Evolutionary conservation across 92 coral and sea anemone species (phyloP), one percentile per base, ranked within the genome.

Genomic region (Porites lobata): DNA sequence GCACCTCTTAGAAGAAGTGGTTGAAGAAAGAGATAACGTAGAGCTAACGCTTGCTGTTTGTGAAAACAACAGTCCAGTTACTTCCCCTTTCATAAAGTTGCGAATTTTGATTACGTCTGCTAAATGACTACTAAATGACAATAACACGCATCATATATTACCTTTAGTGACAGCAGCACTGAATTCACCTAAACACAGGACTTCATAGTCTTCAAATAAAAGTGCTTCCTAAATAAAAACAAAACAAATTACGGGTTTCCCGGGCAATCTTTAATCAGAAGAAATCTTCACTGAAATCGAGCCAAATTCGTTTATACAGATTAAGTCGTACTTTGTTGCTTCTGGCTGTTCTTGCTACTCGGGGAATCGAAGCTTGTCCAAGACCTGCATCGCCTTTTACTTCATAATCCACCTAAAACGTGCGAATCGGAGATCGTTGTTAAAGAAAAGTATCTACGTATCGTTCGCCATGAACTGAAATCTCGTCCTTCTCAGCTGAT

Each of bases 311-410:
- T 38, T 38, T 38, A 4, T 38, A 38, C 6, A 38, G 47, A 38
- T 20, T 53, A 32, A 26, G 43, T 11, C 80, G 14, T 69, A 95
- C 98, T 92, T 85, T 75, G 21, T 65, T 89, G 58, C 76, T 88
- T 72, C 91, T 88, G 47, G 93, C 94, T 67, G 20, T 72, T 64
- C 98, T 88, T 17, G 98, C 96, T 15, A 88, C 56, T 62, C 85
- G 85, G 2, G 98, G 98, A 65, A 94, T 91, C 12, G 91, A 84
- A 22, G 89, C 21, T 62, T 95, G 98, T 3, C 90, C 95, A 18
- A 94, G 92, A 47, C 90, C 96, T 10, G 83, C 58, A 78, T 95
- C 98, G 15, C 98, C 98, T 78, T 91, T 91, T 76, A 95, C 98
- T 89, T 95, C 98, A 72, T 81, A 95, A 18, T 56, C 82, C 78